Conservation (phyloP, 2,888 invertebrate genomes). For the Eulithis prunata region DNA sequence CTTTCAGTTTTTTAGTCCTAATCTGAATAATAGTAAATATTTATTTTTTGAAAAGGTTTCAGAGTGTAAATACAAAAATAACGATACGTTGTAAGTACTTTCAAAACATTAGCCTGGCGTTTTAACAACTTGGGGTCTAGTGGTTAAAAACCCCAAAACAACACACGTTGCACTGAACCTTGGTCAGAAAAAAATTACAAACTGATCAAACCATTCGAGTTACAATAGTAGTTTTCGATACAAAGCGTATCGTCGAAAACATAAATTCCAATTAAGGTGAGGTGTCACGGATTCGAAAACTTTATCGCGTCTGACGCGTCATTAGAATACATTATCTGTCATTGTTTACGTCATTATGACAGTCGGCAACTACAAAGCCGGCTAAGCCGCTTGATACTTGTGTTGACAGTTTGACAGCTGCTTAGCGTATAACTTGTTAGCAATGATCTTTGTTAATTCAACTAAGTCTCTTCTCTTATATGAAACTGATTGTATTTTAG, state of each 20-base stretch:
- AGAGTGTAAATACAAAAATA: no score
- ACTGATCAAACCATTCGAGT: slow-evolving; percentile 21
- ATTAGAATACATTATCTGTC: slow-evolving; percentile 61
- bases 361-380: slow-evolving; percentile 16
- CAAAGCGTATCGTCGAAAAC: slow-evolving; percentile 63
- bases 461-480: no score
- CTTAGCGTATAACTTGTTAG: slow-evolving; percentile 6
- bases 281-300: slow-evolving; percentile 68
- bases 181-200: no score
- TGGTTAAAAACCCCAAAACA: no score
- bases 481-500: no score
- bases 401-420: slow-evolving; percentile 23
- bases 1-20: no score
- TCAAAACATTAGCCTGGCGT: no score
- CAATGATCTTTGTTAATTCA: slow-evolving; percentile 1
- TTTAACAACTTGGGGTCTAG: no score
- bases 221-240: slow-evolving; percentile 43
- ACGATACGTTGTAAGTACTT: no score
- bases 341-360: slow-evolving; percentile 70
- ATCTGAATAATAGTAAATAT: no score
- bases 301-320: slow-evolving; percentile 58
- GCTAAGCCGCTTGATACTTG: slow-evolving; percentile 9
- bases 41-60: no score
- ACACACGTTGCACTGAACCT: no score
- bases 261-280: slow-evolving; percentile 80